These are phyloP conservation scores for Molorchus minor DNA, from an alignment of 2,888 invertebrate genomes.

Conservation along the genomic window DNA sequence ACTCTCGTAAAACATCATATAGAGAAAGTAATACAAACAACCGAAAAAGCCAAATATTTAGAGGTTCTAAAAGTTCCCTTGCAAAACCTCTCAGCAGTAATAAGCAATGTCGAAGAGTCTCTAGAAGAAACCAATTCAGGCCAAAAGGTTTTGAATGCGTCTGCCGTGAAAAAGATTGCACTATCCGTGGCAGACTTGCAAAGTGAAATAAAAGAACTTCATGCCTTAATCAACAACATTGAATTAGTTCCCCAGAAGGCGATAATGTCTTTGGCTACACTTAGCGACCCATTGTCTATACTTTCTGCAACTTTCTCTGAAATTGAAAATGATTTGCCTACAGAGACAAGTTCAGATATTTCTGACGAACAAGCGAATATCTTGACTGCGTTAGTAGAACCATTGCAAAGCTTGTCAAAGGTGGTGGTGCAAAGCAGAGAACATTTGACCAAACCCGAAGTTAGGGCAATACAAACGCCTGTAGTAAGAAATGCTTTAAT, in stretches of 20 bases:
- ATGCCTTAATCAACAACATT: constrained; percentile 23
- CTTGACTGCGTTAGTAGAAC: constrained; percentile 17
- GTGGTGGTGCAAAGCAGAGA: constrained; percentile 21
- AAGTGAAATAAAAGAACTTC: constrained; percentile 32
- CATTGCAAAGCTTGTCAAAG: constrained; percentile 31
- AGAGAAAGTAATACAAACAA: constrained; percentile 12
- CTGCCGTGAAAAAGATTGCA: background rate
- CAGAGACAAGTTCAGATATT: constrained; percentile 20
- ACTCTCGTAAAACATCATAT: constrained; percentile 20
- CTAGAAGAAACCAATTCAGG: background rate
- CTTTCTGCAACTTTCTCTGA: background rate
- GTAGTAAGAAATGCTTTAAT: constrained; percentile 34
- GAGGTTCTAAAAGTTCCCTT: constrained; percentile 24
- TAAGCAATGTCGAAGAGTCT: constrained; percentile 19
- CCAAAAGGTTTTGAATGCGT: background rate
- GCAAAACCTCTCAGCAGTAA: constrained; percentile 13
- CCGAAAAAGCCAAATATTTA: constrained; percentile 4
- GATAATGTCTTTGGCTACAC: constrained; percentile 38
- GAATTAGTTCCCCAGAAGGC: constrained; percentile 39
- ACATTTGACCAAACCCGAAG: constrained; percentile 21
- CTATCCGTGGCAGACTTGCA: constrained; percentile 20
- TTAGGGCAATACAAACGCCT: constrained; percentile 35
- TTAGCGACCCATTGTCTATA: constrained; percentile 24
- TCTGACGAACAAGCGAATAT: constrained; percentile 21
- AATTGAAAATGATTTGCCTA: background rate